Conservation (phyloP, 2,888 invertebrate genomes). For the Acleris cristana region DNA sequence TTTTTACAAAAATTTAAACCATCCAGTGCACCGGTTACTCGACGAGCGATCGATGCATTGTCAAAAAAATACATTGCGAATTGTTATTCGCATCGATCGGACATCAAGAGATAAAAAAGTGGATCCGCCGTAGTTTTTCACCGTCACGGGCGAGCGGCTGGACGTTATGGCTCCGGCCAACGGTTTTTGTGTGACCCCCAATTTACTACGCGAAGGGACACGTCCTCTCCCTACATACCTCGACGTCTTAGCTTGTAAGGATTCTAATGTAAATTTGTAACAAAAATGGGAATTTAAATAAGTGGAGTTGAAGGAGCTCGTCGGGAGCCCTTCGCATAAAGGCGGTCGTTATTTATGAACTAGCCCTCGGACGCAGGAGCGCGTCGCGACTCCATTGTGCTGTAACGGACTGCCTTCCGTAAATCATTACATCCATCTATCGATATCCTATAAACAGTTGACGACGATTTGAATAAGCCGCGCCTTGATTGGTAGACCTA, state of each 20-base stretch:
- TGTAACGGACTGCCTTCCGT: constrained; percentile 22
- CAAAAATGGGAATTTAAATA: constrained; percentile 83
- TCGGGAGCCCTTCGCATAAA: constrained; percentile 71
- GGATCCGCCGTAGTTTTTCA: constrained; percentile 67
- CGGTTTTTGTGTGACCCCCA: constrained; percentile 83
- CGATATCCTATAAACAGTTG: constrained; percentile 20
- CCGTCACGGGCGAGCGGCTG: constrained; percentile 70
- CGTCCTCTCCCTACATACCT: constrained; percentile 65
- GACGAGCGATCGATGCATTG: constrained; percentile 55
- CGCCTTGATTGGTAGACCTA: constrained; percentile 7
- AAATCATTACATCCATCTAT: constrained; percentile 26
- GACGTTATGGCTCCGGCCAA: constrained; percentile 78
- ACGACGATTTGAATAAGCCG: not conserved
- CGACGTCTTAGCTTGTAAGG: constrained; percentile 72
- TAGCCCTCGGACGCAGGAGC: constrained; percentile 64
- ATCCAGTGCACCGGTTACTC: constrained; percentile 72
- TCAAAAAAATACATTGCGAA: constrained; percentile 65
- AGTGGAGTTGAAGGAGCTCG: constrained; percentile 67
- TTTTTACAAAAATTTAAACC: constrained; percentile 74
- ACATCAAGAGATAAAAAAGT: constrained; percentile 71
- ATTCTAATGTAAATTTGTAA: constrained; percentile 81
- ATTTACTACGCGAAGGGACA: constrained; percentile 81
- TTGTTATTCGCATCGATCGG: constrained; percentile 70
- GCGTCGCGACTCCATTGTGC: constrained; percentile 42
- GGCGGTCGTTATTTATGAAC: constrained; percentile 72